These are phyloP conservation scores for Copsychus sechellarum DNA, from an alignment of 2,113 vertebrate genomes.

Conservation along the genomic window DNA sequence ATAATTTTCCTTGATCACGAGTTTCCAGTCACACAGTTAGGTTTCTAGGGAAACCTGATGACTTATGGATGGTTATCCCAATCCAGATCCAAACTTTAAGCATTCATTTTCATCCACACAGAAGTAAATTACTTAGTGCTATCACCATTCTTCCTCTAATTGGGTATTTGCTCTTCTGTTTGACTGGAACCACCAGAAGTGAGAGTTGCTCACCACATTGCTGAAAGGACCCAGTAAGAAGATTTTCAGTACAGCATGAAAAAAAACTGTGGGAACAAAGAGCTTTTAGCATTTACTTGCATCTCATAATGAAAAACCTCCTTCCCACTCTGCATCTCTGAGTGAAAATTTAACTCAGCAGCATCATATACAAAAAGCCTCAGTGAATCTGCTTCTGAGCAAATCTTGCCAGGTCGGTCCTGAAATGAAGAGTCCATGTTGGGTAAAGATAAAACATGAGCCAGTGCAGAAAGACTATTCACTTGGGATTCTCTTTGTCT, in stretches of 20 bases:
- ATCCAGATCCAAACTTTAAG: background rate
- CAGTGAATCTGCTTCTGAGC: background rate
- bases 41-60: background rate
- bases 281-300: background rate
- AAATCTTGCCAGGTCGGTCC: background rate
- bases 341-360: background rate
- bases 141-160: background rate
- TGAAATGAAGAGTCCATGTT: background rate
- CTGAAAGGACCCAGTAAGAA: background rate
- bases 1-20: background rate
- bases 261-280: background rate
- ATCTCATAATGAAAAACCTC: background rate
- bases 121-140: background rate
- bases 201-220: background rate
- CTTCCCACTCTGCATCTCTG: background rate
- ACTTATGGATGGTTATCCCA: background rate
- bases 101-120: background rate
- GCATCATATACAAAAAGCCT: background rate
- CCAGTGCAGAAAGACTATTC: background rate
- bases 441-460: background rate
- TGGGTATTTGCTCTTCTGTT: background rate
- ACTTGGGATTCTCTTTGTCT: background rate
- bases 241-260: background rate
- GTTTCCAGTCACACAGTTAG: background rate
- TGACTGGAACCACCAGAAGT: background rate